These are phyloP conservation scores for Helostoma temminkii DNA, from an alignment of 2,797 vertebrate genomes.

Conservation along the genomic window DNA sequence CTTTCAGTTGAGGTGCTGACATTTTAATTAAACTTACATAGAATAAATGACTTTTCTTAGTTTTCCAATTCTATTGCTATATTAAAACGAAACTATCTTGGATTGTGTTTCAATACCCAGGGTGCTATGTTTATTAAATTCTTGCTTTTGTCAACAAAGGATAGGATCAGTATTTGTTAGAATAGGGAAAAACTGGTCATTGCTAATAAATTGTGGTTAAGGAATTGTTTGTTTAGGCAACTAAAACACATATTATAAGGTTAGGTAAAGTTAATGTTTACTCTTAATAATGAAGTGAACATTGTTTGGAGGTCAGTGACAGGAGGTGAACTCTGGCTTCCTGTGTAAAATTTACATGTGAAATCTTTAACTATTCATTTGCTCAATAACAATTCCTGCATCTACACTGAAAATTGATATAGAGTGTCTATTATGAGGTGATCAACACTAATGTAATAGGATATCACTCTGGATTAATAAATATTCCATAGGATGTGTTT, in stretches of 20 bases:
- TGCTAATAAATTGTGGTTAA: background rate
- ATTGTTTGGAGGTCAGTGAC: background rate
- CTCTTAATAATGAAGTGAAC: background rate
- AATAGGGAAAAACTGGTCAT: background rate
- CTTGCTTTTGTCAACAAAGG: background rate
- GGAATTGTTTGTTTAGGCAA: background rate
- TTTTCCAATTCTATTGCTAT: too few species aligned
- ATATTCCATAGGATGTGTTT: background rate
- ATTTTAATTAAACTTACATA: slow-evolving; percentile 27
- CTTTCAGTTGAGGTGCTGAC: slow-evolving; percentile 17
- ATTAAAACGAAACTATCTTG: too few species aligned
- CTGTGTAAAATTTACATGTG: background rate
- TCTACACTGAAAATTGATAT: background rate
- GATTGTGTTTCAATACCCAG: background rate
- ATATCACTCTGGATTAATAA: background rate
- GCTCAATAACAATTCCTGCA: background rate
- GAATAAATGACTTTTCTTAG: slow-evolving; percentile 8
- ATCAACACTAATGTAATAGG: background rate
- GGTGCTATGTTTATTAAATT: background rate
- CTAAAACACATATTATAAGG: background rate
- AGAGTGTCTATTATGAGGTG: background rate
- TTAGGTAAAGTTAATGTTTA: background rate
- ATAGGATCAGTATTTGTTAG: background rate
- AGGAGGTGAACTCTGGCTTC: background rate
- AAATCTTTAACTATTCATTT: background rate